phyloP scores from a whole-genome alignment of 2,113 vertebrate genomes.

The Cisticola juncidis region DNA sequence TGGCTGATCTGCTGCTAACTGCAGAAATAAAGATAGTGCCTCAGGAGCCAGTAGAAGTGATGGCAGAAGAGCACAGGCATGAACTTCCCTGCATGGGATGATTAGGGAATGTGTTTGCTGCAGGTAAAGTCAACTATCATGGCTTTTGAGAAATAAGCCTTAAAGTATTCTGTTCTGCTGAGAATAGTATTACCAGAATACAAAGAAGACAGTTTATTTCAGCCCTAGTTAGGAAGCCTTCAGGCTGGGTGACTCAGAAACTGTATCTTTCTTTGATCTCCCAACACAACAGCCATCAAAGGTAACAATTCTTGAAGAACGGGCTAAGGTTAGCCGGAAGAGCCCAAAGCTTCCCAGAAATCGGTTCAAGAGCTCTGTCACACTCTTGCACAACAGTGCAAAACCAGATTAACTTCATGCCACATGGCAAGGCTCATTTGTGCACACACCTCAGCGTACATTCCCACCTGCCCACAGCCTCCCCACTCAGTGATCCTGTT shows the following conservation, averaged over 20 bases:
- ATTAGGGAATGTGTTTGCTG: not conserved
- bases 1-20: not conserved
- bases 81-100: not conserved
- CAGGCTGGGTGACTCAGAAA: not conserved
- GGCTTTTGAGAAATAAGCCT: not conserved
- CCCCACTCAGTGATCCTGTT: not conserved
- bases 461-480: not conserved
- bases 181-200: not conserved
- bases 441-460: not conserved
- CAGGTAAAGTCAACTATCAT: not conserved
- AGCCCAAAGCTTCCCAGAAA: slow-evolving; percentile 15
- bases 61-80: not conserved
- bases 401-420: slow-evolving; percentile 45
- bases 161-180: not conserved
- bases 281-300: not conserved
- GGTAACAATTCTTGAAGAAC: not conserved
- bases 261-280: not conserved
- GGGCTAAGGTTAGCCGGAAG: not conserved
- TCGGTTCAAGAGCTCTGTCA: not conserved
- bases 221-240: not conserved
- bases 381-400: slow-evolving; percentile 12
- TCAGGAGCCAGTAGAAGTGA: not conserved
- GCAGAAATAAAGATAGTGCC: not conserved
- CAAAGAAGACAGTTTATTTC: not conserved
- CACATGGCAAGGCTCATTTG: not conserved